These are phyloP conservation scores for Myotis yumanensis DNA, from an alignment of 2,113 vertebrate genomes.

Conservation along the genomic window DNA sequence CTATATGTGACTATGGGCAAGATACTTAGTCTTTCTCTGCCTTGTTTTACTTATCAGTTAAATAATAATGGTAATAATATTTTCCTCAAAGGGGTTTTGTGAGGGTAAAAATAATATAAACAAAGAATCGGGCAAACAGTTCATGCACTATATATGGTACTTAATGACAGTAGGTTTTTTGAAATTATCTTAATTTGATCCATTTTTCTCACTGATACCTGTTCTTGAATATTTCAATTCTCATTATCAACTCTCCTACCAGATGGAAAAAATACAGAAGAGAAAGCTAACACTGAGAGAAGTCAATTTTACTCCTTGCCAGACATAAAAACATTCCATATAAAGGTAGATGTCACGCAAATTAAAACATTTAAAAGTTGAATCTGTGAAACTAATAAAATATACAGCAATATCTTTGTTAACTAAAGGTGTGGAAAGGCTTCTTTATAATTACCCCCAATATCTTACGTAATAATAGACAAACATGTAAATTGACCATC, in stretches of 20 bases:
- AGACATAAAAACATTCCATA: neutral
- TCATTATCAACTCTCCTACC: neutral
- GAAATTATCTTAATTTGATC: neutral
- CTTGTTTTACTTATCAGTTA: neutral
- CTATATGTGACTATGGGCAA: neutral
- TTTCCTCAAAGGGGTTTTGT: conserved; percentile 22
- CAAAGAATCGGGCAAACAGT: neutral
- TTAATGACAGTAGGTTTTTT: neutral
- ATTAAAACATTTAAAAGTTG: conserved; percentile 18
- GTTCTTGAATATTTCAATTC: neutral
- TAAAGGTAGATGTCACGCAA: neutral
- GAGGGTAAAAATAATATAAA: neutral
- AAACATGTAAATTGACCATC: too few relatives aligned
- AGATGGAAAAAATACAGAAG: neutral
- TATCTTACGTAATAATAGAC: too few relatives aligned
- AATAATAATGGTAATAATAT: neutral
- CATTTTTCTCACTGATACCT: neutral
- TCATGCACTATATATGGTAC: neutral
- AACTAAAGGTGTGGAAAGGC: neutral
- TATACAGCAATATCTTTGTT: neutral
- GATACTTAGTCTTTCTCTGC: neutral
- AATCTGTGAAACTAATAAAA: neutral
- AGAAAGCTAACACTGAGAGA: neutral
- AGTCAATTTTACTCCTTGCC: neutral
- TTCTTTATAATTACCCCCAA: neutral